Percentiles rank a stretch among this genome's conserved stretches.
Evolutionary conservation across 1,140 invertebrate species (phyloP).

Genomic region (Drosophila mojavensis): DNA sequence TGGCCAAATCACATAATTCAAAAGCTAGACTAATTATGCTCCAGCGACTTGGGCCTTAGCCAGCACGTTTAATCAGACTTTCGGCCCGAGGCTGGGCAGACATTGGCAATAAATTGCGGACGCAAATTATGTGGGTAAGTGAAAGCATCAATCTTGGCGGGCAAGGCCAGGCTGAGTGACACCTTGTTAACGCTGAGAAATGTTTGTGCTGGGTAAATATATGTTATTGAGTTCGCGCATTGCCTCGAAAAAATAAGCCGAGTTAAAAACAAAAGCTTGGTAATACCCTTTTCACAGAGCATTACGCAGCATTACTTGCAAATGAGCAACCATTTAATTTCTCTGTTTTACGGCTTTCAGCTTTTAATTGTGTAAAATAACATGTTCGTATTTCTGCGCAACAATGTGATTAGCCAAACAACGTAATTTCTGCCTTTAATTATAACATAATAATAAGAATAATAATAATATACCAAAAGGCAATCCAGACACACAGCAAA

Average conservation of each 20-base stretch:
- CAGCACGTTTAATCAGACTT: conserved; percentile 24
- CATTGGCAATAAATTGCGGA: conserved; percentile 58
- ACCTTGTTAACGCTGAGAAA: conserved; percentile 10
- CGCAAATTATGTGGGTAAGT: conserved; percentile 55
- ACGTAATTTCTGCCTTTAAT: no score
- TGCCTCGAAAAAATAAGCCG: not conserved
- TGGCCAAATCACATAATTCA: conserved; percentile 19
- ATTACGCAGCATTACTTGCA: conserved; percentile 3
- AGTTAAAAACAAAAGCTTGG: no score
- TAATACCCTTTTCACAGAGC: conserved; percentile 15
- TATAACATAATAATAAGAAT: no score
- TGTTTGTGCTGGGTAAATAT: not conserved
- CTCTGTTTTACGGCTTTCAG: no score
- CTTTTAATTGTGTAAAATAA: not conserved
- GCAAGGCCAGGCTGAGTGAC: conserved; percentile 24
- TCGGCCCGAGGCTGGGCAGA: conserved; percentile 6
- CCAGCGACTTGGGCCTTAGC: conserved; percentile 26
- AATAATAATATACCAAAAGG: not conserved
- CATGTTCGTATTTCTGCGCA: not conserved
- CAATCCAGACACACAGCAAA: not conserved
- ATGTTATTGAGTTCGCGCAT: no score
- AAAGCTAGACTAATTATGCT: conserved; percentile 57
- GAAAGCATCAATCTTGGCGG: conserved; percentile 61
- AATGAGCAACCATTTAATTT: not conserved
- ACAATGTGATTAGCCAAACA: no score